Conservation (phyloP, 2,797 vertebrate genomes). For the Coendou prehensilis region DNA sequence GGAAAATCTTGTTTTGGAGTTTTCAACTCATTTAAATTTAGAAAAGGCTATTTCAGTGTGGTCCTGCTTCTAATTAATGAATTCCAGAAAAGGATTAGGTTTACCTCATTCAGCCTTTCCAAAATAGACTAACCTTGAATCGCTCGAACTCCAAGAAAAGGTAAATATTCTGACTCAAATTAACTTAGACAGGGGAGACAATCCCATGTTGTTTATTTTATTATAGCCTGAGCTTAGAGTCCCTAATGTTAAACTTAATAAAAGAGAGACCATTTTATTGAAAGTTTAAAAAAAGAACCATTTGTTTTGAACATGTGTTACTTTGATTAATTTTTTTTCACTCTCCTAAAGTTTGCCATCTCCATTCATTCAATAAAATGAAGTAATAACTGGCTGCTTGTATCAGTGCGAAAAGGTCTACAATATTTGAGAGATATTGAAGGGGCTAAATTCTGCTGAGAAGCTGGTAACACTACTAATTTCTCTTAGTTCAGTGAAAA, state of each 20-base stretch:
- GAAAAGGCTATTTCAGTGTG: constrained; percentile 66
- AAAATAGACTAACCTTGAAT: constrained; percentile 82
- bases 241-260: constrained; percentile 56
- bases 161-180: constrained; percentile 83
- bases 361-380: constrained; percentile 6
- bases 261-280: constrained; percentile 63
- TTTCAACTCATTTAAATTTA: constrained; percentile 87
- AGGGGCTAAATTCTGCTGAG: neutral
- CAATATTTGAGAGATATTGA: constrained; percentile 6
- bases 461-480: neutral
- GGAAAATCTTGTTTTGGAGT: constrained; percentile 82
- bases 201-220: constrained; percentile 75
- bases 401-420: neutral
- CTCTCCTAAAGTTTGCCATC: neutral
- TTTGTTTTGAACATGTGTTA: neutral
- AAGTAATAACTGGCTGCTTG: neutral
- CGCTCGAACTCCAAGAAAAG: constrained; percentile 70
- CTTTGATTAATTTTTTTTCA: neutral
- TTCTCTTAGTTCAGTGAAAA: no score
- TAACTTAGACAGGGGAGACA: constrained; percentile 73
- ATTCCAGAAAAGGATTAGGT: constrained; percentile 78
- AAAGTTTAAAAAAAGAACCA: constrained; percentile 32
- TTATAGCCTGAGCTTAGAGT: constrained; percentile 60
- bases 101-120: constrained; percentile 74
- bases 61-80: constrained; percentile 89